These are phyloP conservation scores for Rhynchonema sp. DNA, from an alignment of 2,888 invertebrate species.

Conservation along the genomic window DNA sequence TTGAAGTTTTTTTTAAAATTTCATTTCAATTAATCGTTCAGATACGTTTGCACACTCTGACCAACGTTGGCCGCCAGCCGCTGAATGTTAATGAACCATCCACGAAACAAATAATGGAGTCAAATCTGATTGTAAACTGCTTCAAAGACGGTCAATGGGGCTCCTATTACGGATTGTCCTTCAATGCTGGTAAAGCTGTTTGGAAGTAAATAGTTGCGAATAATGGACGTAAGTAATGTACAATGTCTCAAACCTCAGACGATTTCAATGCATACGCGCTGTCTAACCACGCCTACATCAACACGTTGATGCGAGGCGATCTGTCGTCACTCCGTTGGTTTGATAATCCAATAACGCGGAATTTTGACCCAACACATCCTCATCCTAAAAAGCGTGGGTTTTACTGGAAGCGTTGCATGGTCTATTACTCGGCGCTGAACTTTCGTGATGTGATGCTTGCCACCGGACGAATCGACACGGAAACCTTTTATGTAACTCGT, in stretches of 20 bases:
- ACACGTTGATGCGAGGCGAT: constrained; percentile 69
- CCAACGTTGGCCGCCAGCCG: no score
- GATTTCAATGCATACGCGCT: background rate
- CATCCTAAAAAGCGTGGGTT: no score
- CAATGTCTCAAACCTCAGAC: no score
- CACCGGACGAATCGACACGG: constrained; percentile 84
- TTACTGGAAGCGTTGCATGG: constrained; percentile 29
- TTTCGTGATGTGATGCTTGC: constrained; percentile 97
- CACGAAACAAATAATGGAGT: background rate
- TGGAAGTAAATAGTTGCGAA: no score
- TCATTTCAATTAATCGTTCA: no score
- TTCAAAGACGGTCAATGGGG: background rate
- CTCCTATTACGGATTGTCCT: background rate
- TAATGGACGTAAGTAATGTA: no score
- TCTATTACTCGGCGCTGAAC: constrained; percentile 79
- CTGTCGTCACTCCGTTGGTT: constrained; percentile 77
- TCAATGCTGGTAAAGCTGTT: background rate
- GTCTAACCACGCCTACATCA: constrained; percentile 80
- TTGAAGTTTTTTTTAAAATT: no score
- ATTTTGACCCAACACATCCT: constrained; percentile 30
- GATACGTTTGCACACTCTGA: no score
- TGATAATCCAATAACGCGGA: constrained; percentile 49
- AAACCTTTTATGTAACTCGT: constrained; percentile 38
- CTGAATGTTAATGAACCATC: background rate
- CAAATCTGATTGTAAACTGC: background rate